Evolutionary conservation across 2,797 vertebrate species (phyloP).

Genomic region (Macroramphosus scolopax): DNA sequence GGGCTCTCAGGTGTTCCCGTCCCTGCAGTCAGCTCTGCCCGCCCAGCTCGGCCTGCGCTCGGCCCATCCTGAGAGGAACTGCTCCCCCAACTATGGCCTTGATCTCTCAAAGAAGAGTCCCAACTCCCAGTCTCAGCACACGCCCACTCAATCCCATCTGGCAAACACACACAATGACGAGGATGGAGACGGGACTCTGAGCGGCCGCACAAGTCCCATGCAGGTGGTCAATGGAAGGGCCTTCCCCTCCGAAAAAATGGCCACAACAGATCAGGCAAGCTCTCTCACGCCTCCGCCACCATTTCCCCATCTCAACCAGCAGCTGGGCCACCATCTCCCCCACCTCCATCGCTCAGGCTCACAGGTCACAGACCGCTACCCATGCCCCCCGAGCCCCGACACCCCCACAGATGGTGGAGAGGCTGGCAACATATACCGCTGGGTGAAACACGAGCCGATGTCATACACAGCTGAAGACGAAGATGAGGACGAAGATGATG

Average conservation of each 20-base stretch:
- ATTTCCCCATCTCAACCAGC: conserved; percentile 80
- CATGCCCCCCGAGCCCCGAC: conserved; percentile 73
- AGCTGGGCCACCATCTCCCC: conserved; percentile 78
- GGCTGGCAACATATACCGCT: conserved; percentile 85
- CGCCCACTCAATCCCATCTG: conserved; percentile 74
- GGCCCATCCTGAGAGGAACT: conserved; percentile 83
- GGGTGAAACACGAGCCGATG: conserved; percentile 91
- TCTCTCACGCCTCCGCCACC: conserved; percentile 71
- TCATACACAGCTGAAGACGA: conserved; percentile 82
- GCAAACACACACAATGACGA: conserved; percentile 78
- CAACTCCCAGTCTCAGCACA: conserved; percentile 79
- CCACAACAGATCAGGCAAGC: conserved; percentile 69
- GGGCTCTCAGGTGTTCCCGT: conserved; percentile 79
- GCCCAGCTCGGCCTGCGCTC: conserved; percentile 79
- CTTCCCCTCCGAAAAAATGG: conserved; percentile 83
- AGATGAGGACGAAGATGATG: conserved; percentile 89
- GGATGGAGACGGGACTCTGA: conserved; percentile 75
- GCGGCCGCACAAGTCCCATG: conserved; percentile 78
- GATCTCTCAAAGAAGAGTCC: conserved; percentile 98
- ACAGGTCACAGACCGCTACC: conserved; percentile 75
- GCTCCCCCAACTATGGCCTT: conserved; percentile 91
- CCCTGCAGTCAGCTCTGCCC: conserved; percentile 74
- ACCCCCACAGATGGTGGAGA: conserved; percentile 70
- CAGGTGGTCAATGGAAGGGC: conserved; percentile 73
- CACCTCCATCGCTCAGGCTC: conserved; percentile 76